Evolutionary conservation across 2,113 vertebrate species (phyloP), one percentile per base, ranked within the genome.

Genomic region (Apodemus speciosus): DNA sequence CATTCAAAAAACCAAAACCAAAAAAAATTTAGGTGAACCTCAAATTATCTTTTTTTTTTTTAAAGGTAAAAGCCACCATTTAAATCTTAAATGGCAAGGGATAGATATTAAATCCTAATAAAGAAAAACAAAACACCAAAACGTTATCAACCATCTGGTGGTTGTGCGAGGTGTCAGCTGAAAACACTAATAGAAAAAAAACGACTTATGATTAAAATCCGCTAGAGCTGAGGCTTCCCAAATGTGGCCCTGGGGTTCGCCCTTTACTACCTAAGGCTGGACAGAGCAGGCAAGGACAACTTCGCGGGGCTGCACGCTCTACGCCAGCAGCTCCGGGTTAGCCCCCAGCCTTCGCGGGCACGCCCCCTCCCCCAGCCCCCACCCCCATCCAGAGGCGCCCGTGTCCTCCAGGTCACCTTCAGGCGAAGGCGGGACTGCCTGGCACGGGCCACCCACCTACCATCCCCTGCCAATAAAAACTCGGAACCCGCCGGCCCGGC

Each of bases 331-430:
- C 43, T 68, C 43, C 4, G 18, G 40, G 27, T 35, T 23, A 43
- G 81, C 40, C 25, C 18, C 18, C 0, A 2, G 16, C 60, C 40
- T 32, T 27, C 8, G 60, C 40, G 27, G 81, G 27, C 58, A 46
- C 60, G 40, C 76, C 49, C 49, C 75, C 53, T 38, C 27, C 18
- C 62, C 64, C 14, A 0, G 13, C 6, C 62, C 10, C 64, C 25
- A 0, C 13, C 16, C 11, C 32, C 85, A 13, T 23, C 40, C 68
- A 10, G 76, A 43, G 92, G 84, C 91, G 88, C 94, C 91, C 97
- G 86, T 81, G 98, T 96, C 98, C 98, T 98, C 97, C 98, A 98
- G 95, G 77, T 98, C 97, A 98, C 98, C 98, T 98, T 98, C 98
- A 98, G 80, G 93, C 88, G 95, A 93, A 68, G 93, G 92, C 23